phyloP scores from a whole-genome alignment of 2,113 vertebrate species.

The Muscicapa adusta region DNA sequence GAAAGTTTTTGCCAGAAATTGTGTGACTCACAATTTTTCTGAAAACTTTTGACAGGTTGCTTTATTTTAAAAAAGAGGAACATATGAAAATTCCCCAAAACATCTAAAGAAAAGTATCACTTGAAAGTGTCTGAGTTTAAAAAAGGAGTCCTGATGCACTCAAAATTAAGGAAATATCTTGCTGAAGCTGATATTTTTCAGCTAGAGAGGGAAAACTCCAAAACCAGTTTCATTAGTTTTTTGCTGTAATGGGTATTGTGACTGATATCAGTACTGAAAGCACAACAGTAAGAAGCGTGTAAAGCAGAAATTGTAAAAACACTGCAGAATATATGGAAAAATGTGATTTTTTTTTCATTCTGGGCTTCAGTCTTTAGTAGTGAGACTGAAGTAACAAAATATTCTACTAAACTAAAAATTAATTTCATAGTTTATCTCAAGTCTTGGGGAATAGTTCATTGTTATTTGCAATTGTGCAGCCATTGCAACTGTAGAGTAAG shows the following conservation, averaged over 20 bases:
- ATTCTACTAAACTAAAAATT: background rate
- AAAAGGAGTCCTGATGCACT: background rate
- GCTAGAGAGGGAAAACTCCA: fast-evolving
- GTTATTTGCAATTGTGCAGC: background rate
- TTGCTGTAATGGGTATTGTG: background rate
- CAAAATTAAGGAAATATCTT: background rate
- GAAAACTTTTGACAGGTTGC: background rate
- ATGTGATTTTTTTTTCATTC: background rate
- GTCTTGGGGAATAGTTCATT: background rate
- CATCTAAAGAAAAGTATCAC: background rate
- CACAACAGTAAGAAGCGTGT: background rate
- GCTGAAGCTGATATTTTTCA: background rate
- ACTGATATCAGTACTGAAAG: too few species aligned
- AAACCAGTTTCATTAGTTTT: background rate
- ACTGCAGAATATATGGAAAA: background rate
- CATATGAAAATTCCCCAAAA: background rate
- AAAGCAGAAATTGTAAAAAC: background rate
- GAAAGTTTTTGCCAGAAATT: background rate
- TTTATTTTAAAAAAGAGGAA: background rate
- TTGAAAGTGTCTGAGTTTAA: background rate
- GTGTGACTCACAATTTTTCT: background rate
- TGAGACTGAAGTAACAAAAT: background rate
- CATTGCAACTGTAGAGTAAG: background rate
- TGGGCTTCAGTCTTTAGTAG: background rate
- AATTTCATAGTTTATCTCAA: background rate